Percentiles rank a stretch among this genome's conserved stretches.
These are phyloP conservation scores for Eremobia ochroleuca DNA, from an alignment of 2,888 invertebrate genomes.

Conservation along the genomic window DNA sequence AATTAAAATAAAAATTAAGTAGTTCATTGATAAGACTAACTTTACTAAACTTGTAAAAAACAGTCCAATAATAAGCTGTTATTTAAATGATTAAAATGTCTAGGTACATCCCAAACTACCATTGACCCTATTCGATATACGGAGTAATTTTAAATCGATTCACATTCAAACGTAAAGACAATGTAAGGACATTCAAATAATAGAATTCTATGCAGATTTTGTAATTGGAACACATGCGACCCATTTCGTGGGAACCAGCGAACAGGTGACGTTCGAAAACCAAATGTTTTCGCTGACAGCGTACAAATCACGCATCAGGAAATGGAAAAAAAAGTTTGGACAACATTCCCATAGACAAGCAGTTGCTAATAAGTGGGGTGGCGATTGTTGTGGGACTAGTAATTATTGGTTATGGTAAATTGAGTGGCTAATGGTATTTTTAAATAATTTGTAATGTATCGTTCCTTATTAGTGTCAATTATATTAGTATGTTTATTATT, in stretches of 20 bases:
- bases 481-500: not conserved
- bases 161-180: slow-evolving; percentile 37
- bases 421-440: slow-evolving; percentile 6
- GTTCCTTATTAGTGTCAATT: slow-evolving; percentile 25
- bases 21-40: not conserved
- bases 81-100: not conserved
- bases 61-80: not conserved
- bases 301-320: slow-evolving; percentile 85
- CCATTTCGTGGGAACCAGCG: slow-evolving; percentile 82
- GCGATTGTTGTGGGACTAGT: slow-evolving; percentile 43
- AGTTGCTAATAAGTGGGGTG: slow-evolving; percentile 60
- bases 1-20: not conserved
- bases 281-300: slow-evolving; percentile 81
- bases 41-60: not conserved
- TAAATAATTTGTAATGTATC: not conserved
- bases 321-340: slow-evolving; percentile 75
- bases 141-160: slow-evolving; percentile 35
- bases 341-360: slow-evolving; percentile 72
- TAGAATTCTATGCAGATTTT: slow-evolving; percentile 70
- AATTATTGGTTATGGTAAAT: slow-evolving; percentile 31
- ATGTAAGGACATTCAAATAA: slow-evolving; percentile 59
- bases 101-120: not conserved
- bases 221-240: slow-evolving; percentile 78
- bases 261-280: slow-evolving; percentile 84
- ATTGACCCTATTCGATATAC: slow-evolving; percentile 18